Conservation (phyloP, 2,113 vertebrate species). For the Pseudolaguvia tuberculata region DNA sequence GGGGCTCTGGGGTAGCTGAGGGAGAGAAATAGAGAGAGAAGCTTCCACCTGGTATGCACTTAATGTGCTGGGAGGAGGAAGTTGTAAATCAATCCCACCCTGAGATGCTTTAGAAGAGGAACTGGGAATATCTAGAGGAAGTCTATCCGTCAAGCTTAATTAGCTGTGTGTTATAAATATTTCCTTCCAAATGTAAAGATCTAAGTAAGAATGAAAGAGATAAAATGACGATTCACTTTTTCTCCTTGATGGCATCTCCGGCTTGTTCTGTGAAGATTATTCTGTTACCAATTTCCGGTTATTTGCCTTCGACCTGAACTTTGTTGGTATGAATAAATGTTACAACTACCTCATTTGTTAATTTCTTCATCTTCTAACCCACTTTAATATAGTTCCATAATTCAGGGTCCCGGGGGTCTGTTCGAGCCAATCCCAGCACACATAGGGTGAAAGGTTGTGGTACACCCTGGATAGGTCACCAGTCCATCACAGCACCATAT, state of each 20-base stretch:
- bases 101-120: constrained; percentile 55
- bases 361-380: no score
- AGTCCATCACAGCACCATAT: no score
- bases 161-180: constrained; percentile 44
- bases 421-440: no score
- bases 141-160: constrained; percentile 65
- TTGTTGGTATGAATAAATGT: neutral
- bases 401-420: no score
- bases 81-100: constrained; percentile 65
- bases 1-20: no score
- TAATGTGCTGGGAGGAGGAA: constrained; percentile 62
- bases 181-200: constrained; percentile 13
- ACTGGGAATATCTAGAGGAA: constrained; percentile 61
- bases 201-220: neutral
- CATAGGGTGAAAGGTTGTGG: no score
- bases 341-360: neutral
- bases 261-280: neutral
- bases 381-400: no score
- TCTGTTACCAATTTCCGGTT: neutral
- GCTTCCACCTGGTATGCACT: constrained; percentile 55
- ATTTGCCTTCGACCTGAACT: neutral
- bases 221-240: neutral
- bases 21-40: constrained; percentile 43
- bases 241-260: neutral
- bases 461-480: no score